phyloP scores from a whole-genome alignment of 2,888 invertebrate species.

The Diaprepes abbreviatus region DNA sequence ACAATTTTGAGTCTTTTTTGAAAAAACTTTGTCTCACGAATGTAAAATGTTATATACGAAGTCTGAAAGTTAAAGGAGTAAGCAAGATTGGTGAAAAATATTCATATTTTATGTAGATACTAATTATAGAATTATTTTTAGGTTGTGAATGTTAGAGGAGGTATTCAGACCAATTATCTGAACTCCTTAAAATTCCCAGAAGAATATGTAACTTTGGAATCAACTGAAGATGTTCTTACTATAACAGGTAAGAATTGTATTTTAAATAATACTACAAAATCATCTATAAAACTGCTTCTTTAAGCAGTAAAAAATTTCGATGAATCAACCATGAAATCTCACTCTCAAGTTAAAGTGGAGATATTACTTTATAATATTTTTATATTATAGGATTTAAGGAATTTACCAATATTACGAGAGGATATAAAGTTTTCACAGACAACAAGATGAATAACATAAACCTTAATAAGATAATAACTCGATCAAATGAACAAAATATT shows the following conservation, averaged over 20 bases:
- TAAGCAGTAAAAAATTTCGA: no score
- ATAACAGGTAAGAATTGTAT: conserved; percentile 64
- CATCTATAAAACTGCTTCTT: no score
- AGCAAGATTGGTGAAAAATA: no score
- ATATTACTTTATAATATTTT: no score
- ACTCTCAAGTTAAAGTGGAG: no score
- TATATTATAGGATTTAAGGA: conserved; percentile 67
- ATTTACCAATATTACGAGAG: conserved; percentile 66
- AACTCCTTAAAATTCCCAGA: conserved; percentile 71
- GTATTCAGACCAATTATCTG: conserved; percentile 63
- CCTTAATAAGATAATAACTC: conserved; percentile 68
- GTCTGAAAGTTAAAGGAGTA: conserved; percentile 69
- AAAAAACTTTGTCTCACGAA: conserved; percentile 68
- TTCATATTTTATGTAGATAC: no score
- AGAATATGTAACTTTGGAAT: conserved; percentile 68
- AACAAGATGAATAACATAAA: conserved; percentile 68
- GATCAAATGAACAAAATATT: conserved; percentile 67
- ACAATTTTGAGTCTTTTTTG: conserved; percentile 67
- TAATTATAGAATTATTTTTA: conserved; percentile 62
- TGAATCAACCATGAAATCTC: no score
- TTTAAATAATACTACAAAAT: no score
- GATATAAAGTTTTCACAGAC: conserved; percentile 62
- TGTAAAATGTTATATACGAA: conserved; percentile 62
- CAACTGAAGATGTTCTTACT: conserved; percentile 55
- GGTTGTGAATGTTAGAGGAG: conserved; percentile 65